Base-by-base conservation (phyloP, 2,113 vertebrate genomes). In the Sinocyclocheilus rhinocerous region DNA sequence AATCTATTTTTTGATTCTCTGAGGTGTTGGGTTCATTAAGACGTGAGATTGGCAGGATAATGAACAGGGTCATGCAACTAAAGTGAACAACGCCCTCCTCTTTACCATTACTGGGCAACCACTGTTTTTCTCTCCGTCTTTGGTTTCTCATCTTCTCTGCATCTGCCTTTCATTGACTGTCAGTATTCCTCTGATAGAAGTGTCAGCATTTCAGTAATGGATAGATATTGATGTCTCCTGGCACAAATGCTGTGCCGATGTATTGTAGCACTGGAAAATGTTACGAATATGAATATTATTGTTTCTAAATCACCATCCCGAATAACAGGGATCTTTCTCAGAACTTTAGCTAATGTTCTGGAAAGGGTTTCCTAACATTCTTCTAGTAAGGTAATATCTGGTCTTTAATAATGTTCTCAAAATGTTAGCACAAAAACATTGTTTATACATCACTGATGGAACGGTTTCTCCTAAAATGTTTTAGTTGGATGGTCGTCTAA, bases 1-100 rank as follows among this genome's bases (percentile, higher is more conserved):
- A 99, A 98, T 98, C 97, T 99, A 98, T 98, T 98, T 99, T 99
- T 98, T 97, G 97, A 98, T 98, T 98, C 98, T 99, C 97, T 94
- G 96, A 97, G 97, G 97, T 97, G 97, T 98, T 99, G 97, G 97
- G 97, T 99, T 99, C 97, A 99, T 99, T 99, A 99, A 99, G 95
- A 97, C 95, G 95, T 93, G 95, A 98, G 97, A 99, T 99, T 98
- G 97, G 96, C 96, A 97, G 96, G 95, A 95, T 95, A 95, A 96
- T 97, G 97, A 99, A 99, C 97, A 98, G 97, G 97, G 97, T 98
- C 97, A 98, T 94, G 93, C 94, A 95, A 96, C 97, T 97, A 97
- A 97, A 98, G 97, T 96, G 94, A 97, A 97, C 95, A 96, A 95
- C 92, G 55, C 72, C 85, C 80, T 81, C 52, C 85, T 86, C 55